Conservation (phyloP, 2,113 vertebrate genomes). For the Hucho hucho region DNA sequence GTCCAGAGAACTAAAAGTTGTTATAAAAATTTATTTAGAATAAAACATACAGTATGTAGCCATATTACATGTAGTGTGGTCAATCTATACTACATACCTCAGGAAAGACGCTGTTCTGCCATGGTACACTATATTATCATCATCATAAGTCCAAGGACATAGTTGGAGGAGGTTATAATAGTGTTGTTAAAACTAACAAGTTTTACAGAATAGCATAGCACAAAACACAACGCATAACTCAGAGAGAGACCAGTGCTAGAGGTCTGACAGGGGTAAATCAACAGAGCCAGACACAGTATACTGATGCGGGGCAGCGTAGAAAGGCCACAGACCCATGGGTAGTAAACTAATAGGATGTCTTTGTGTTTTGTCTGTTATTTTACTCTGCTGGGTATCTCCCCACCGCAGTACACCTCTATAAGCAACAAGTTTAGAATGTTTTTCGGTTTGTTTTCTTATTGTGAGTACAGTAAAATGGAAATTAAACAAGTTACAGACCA, state of each 20-base stretch:
- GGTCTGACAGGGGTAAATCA: conserved; percentile 47
- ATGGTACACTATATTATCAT: conserved; percentile 75
- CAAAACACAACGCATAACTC: conserved; percentile 52
- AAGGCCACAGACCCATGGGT: conserved; percentile 77
- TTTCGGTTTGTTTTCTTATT: conserved; percentile 59
- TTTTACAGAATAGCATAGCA: conserved; percentile 68
- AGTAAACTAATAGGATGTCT: conserved; percentile 60
- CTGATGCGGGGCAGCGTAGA: conserved; percentile 64
- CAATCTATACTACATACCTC: conserved; percentile 78
- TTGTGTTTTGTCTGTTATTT: conserved; percentile 24
- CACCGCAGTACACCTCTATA: conserved; percentile 65
- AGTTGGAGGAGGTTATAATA: conserved; percentile 55
- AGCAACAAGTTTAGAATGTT: conserved; percentile 67
- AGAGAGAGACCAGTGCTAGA: conserved; percentile 65
- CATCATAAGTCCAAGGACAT: conserved; percentile 59
- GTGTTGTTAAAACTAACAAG: conserved; percentile 68
- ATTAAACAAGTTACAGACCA: conserved; percentile 72
- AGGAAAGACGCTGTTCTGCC: conserved; percentile 79
- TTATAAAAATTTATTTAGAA: conserved; percentile 83
- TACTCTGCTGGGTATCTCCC: conserved; percentile 58
- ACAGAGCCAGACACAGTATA: conserved; percentile 29
- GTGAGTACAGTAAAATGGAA: conserved; percentile 54
- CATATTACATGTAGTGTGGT: conserved; percentile 81
- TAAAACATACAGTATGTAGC: conserved; percentile 76
- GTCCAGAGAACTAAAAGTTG: conserved; percentile 31